Base-by-base conservation (phyloP, 2,888 invertebrate genomes). In the Melanostoma scalare region DNA sequence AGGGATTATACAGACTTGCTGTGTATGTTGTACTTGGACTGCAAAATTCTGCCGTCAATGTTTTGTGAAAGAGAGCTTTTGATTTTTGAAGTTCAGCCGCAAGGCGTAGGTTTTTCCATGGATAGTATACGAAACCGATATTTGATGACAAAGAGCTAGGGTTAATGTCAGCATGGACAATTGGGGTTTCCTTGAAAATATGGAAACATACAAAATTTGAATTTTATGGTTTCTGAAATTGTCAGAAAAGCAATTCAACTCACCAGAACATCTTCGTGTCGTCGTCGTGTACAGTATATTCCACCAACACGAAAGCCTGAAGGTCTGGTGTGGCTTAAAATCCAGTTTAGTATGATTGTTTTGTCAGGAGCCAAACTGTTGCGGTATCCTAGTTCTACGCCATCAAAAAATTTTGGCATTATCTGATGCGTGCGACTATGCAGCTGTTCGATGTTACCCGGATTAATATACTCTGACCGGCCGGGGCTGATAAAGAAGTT, bases 301-400 rank as follows among this genome's bases (percentile, higher is more conserved):
- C 91, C 91, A 9, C 91, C 91, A 53, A 91, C 88, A 3, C 90
- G 89, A 86, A 91, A 90, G 6, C 91, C 91, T 0, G 90, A 87
- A 0, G 91, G 89, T 46, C 87, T 88, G 10, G 87, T 88, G 78
- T 90, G 90, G 76, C 91, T 91, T 46, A 91, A 74, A 0, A 89
- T 80, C 90, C 91, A 91, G 38, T 88, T 87, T 42, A 88, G 87
- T 3, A 88, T 87, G 1, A 91, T 76, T 30, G 81, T 87, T 85
- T 90, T 90, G 67, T 91, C 89, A 5, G 90, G 85, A 0, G 89
- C 88, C 85, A 91, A 73, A 3, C 89, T 87, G 75, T 89, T 89
- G 42, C 85, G 82, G 63, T 88, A 89, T 44, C 89, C 87, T 33
- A 91, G 72, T 68, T 90, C 89, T 48, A 91, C 79, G 61, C 91